Evolutionary conservation across 92 coral and sea anemone genomes (phyloP), one percentile per base, ranked within the genome.

Genomic region (Virgularia gustaviana): DNA sequence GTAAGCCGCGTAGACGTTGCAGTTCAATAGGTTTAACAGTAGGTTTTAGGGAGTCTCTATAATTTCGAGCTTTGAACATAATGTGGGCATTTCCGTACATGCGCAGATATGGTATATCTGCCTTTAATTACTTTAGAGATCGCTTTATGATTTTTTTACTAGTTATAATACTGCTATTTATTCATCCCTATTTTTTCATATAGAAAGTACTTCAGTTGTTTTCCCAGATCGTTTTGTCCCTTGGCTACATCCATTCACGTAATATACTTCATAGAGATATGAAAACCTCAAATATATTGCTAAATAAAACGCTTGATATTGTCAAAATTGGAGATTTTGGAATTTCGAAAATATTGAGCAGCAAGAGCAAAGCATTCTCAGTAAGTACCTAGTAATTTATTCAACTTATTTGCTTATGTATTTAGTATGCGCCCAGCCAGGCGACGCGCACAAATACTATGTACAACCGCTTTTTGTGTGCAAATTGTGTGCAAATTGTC

Each of bases 311-410:
- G 13, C 49, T 85, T 39, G 88, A 90, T 55, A 82, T 92, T n/a
- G 98, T 89, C 6, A 92, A 92, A 72, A 87, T 92, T 33, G 98
- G 92, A 19, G 98, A 92, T 66, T 92, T 92, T 78, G 98, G 96
- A 35, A 92, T 92, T 63, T 89, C 98, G 7, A 92, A 84, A 43
- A 78, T 92, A 44, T 75, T 92, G 49, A 89, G 83, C 65, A 86
- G 86, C 53, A 92, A 92, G 63, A 92, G 96, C 76, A 86, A 92
- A 71, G 98, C 98, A 6, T 72, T 89, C 64, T 75, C 98, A 4
- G 98, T 92, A 53, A 67, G 74, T 63, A 11, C 39, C 35, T 63
- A 20, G 22, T 39, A 39, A 39, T 7, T 39, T 7, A 15, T 15
- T 7, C 45, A 39, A 7, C 8, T 39, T 7, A 39, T 7, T 15